Base-by-base conservation (phyloP, 2,888 invertebrate genomes). In the Cosmorhoe ocellata region DNA sequence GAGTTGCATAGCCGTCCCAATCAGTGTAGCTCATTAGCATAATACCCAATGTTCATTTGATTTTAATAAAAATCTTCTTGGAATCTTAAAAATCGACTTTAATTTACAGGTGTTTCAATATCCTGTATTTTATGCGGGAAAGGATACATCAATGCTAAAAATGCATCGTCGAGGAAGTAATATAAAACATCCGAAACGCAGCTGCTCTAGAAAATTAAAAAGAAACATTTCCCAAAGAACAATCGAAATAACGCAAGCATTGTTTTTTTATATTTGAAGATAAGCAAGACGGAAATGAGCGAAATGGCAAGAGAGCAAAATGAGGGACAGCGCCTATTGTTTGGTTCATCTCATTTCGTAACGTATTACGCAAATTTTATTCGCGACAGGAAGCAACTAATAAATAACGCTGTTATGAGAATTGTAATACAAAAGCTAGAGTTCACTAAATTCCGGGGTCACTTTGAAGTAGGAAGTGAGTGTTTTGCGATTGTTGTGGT, bases 251-350 rank as follows among this genome's bases (percentile, higher is more conserved):
- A 72, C 72, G 67, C 61, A 44, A 49, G 71, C 79, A 78, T 84
- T 84, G 83, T 85, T 76, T 79, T 18, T 40, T 74, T 56, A 67
- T 67, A 69, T 77, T 64, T 65, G 69, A 74, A 69, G 76, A 81
- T 76, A 78, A 76, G 71, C 71, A 63, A 74, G 65, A 72, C 79
- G 84, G 84, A 84, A 84, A 72, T 67, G 69, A 68, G 64, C 67
- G 71, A 69, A 81, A 75, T 46, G 46, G 37, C 34, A 51, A 43
- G 45, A 37, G 67, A 67, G 63, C 66, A n/a, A n/a, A 71, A 69
- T 69, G 68, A 68, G 74, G 74, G 72, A 77, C 80, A 76, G 74
- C 67, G 71, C 67, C 74, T 71, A 84, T 84, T 84, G 85, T 84
- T 78, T 61, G 60, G 61, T 43, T 62, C 68, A 67, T 69, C 68